Evolutionary conservation across 2,888 invertebrate species (phyloP).

Genomic region (Geotrupes spiniger): DNA sequence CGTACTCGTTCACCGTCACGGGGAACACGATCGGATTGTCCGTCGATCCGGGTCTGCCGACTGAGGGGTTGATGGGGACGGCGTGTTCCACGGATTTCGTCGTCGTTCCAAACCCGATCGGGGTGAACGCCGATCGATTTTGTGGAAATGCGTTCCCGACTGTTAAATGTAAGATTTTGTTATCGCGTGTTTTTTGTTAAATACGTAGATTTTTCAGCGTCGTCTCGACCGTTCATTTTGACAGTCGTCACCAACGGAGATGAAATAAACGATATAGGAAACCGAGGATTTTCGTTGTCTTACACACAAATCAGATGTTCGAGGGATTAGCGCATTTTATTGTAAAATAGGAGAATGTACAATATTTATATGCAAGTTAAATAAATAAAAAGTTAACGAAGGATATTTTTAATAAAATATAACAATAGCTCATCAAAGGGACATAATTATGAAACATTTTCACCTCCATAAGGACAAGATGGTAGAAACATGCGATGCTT

Average conservation of each 20-base stretch:
- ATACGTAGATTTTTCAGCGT: constrained; percentile 51
- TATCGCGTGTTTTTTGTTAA: no score
- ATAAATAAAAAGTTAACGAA: no score
- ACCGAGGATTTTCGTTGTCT: constrained; percentile 70
- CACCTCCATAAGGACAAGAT: no score
- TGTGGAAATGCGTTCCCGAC: constrained; percentile 70
- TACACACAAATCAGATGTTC: constrained; percentile 67
- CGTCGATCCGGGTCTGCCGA: constrained; percentile 57
- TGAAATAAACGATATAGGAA: constrained; percentile 65
- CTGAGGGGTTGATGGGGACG: constrained; percentile 57
- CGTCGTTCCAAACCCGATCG: constrained; percentile 66
- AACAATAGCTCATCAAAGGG: no score
- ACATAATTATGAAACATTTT: no score
- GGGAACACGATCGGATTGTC: constrained; percentile 66
- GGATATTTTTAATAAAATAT: no score
- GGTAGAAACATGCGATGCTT: no score
- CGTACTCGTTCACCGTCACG: constrained; percentile 67
- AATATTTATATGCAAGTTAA: no score
- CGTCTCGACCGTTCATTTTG: constrained; percentile 68
- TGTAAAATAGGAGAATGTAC: no score
- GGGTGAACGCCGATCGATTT: constrained; percentile 64
- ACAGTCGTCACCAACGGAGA: constrained; percentile 67
- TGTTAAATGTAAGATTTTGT: constrained; percentile 54
- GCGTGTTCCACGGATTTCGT: constrained; percentile 71
- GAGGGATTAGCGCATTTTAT: no score